phyloP scores from a whole-genome alignment of 1,140 invertebrate genomes.

The Sitophilus oryzae region DNA sequence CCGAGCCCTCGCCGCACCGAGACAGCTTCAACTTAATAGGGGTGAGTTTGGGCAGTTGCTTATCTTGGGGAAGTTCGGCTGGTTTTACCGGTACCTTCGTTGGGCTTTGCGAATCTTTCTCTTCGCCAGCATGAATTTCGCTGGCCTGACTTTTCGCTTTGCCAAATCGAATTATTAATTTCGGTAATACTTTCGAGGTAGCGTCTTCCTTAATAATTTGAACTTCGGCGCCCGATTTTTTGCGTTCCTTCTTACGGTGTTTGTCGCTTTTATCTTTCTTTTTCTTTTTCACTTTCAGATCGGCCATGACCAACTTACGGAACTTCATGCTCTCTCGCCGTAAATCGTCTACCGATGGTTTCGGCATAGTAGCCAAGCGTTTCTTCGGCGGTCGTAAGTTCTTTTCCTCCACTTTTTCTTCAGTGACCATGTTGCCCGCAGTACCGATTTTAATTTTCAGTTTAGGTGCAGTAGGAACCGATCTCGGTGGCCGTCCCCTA shows the following conservation, averaged over 20 bases:
- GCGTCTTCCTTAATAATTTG: slow-evolving; percentile 55
- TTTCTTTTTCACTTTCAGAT: slow-evolving; percentile 58
- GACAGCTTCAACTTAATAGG: slow-evolving; percentile 78
- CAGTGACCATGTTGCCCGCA: slow-evolving; percentile 51
- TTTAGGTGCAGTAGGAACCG: slow-evolving; percentile 55
- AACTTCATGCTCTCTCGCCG: slow-evolving; percentile 82
- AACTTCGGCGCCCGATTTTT: slow-evolving; percentile 51
- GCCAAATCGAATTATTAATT: slow-evolving; percentile 60
- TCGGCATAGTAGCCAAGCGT: slow-evolving; percentile 14
- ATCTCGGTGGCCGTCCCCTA: slow-evolving; percentile 48
- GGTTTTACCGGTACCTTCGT: slow-evolving; percentile 11
- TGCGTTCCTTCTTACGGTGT: slow-evolving; percentile 61
- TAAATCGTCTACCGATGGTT: slow-evolving; percentile 67
- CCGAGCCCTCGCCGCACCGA: slow-evolving; percentile 65
- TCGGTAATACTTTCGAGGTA: slow-evolving; percentile 49
- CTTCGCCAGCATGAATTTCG: slow-evolving; percentile 26
- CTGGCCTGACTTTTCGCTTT: slow-evolving; percentile 37
- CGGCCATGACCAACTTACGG: slow-evolving; percentile 72
- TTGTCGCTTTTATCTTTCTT: slow-evolving; percentile 58
- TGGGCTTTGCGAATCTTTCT: slow-evolving; percentile 23
- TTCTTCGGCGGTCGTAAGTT: slow-evolving; percentile 51
- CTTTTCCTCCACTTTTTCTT: slow-evolving; percentile 45
- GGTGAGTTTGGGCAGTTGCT: slow-evolving; percentile 51
- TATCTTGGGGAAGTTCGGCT: slow-evolving; percentile 1
- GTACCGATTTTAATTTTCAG: slow-evolving; percentile 79